Base-by-base conservation (phyloP, 2,797 vertebrate genomes). In the Neosilurus hyrtlii region DNA sequence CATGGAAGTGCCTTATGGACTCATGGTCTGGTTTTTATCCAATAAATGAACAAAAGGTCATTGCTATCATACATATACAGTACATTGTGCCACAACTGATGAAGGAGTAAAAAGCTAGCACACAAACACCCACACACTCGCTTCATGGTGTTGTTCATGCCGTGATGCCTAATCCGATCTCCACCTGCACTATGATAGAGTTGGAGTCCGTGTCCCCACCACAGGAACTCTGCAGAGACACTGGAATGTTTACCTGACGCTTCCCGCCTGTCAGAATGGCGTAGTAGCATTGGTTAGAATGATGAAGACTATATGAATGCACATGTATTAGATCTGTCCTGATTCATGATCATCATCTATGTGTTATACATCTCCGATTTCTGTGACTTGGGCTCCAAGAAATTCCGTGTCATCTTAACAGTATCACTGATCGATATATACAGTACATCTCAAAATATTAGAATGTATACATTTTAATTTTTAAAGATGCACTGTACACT, bases 1-100 rank as follows among this genome's bases (percentile, higher is more conserved):
- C 82, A 83, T 85, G 86, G 84, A 89, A 86, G 88, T 90, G 89
- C 88, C 89, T 89, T 89, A 85, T 6, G 82, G 85, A 78, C 61
- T 51, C 63, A 74, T 20, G 54, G 20, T 61, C 52, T 73, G 11
- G 10, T 82, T 82, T 62, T 82, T 51, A 72, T 66, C 24, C 16
- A 54, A 49, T 78, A 70, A 62, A 51, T 57, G 79, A 80, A 82
- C 74, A 54, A 30, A 74, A 82, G 80, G 22, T 63, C 66, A 79
- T 85, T 61, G 43, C 80, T 83, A 68, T 75, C 68, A 56, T 57
- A 79, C 65, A 70, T 43, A 9, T 16, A 30, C 6, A 22, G 43
- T 54, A 80, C 26, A 75, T 73, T 84, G 22, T 24, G 72, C 63
- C 72, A 59, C 57, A 76, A n/a, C 57, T 43, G 54, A 84, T 67